These are phyloP conservation scores for Picus viridis DNA, from an alignment of 2,797 vertebrate genomes.

Conservation along the genomic window DNA sequence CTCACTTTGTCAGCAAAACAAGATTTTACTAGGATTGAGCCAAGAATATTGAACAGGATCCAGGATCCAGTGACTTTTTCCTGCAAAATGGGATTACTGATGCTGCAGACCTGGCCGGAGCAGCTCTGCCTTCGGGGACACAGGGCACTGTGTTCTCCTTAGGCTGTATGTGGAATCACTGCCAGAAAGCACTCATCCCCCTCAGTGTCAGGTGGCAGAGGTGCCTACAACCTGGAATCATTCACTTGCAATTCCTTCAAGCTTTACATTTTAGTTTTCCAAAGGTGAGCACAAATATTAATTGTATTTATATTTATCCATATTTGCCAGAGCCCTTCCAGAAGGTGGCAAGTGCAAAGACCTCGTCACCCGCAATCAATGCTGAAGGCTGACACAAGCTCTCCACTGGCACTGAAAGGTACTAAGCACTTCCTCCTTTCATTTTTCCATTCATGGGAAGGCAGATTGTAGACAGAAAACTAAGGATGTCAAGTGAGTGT, in stretches of 20 bases:
- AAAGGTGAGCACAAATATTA: not conserved
- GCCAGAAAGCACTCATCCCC: not conserved
- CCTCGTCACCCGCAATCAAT: not conserved
- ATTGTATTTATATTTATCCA: not conserved
- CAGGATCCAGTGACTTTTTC: not conserved
- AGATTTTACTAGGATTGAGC: not conserved
- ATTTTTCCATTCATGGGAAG: not conserved
- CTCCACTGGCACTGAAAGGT: no score
- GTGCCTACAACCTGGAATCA: not conserved
- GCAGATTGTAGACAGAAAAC: not conserved
- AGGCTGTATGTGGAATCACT: not conserved
- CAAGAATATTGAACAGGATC: not conserved
- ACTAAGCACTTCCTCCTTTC: no score
- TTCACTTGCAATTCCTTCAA: not conserved
- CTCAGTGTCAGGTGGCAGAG: not conserved
- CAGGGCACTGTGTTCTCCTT: not conserved
- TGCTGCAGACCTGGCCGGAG: not conserved
- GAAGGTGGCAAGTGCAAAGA: not conserved
- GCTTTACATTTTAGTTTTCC: slow-evolving; percentile 27
- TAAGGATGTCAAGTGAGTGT: not conserved
- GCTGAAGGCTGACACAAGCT: not conserved
- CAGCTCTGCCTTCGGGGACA: not conserved
- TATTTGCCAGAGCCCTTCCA: not conserved
- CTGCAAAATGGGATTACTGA: not conserved
- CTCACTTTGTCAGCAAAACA: not conserved